Evolutionary conservation across 1,140 invertebrate genomes (phyloP), one percentile per base, ranked within the genome.

Genomic region (Acromyrmex echinatior): DNA sequence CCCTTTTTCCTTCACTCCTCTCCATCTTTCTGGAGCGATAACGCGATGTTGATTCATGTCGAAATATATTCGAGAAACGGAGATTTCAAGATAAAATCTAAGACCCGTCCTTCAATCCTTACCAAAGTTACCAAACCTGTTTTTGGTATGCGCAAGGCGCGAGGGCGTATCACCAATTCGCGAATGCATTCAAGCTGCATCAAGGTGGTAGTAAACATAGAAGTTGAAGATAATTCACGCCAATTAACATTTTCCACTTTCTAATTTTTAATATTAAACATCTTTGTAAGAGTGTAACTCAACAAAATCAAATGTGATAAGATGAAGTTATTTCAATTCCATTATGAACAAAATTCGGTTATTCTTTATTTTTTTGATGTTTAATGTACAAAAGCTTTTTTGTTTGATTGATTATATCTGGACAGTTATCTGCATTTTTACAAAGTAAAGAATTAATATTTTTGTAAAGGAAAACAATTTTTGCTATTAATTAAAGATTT

Each of bases 71-170:
- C 53, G 18, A 81, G 63, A 28, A 66, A 66, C 39, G 49, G 66
- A 65, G 82, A 86, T 66, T 14, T 16, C 10, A 51, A 58, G 79
- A 73, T 71, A 68, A 49, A 53, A 1, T 12, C 39, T 45, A 45
- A 45, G 6, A n/a, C 4, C 21, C 18, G 12, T 76, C 18, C 31
- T 68, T 77, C 18, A 39, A 76, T 60, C 49, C 45, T 88, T 28
- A 45, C 39, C 9, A 45, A 18, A 31, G 3, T 65, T 35, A 56
- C 28, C 21, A 56, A 87, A 65, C 18, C 45, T 84, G 60, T 45
- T 53, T 45, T 70, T n/a, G 28, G 49, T 12, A 18, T 51, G 25
- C 14, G 25, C 31, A n/a, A n/a, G 35, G 16, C 6, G 39, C 6
- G 51, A 35, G 7, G 10, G 45, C 53, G n/a, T 60, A 28, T 63